Base-by-base conservation (phyloP, 2,888 invertebrate genomes). In the Plebejus melissa region DNA sequence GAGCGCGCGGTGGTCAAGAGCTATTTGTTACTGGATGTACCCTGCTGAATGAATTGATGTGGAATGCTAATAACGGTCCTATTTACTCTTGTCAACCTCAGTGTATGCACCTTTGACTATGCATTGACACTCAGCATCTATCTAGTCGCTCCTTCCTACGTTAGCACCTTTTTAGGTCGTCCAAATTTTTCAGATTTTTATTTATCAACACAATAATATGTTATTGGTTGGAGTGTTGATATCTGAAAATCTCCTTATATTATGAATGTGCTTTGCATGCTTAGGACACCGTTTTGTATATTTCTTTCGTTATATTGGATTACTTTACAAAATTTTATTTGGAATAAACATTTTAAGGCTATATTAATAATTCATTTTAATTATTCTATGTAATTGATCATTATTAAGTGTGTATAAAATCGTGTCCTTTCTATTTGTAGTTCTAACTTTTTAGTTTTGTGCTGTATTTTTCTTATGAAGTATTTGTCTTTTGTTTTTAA, bases 151-250 rank as follows among this genome's bases (percentile, higher is more conserved):
- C 93, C 93, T 93, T 91, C 90, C 91, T 94, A 90, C 92, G 90
- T 91, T 89, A 88, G 90, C 90, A 90, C 89, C 91, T 92, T 93
- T 92, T 85, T 91, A 92, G 93, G 90, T 93, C 93, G 93, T 93
- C 92, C 92, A 91, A 91, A 90, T 89, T 82, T 80, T 65, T 84
- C 77, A 84, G 88, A 87, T 87, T 85, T 86, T 86, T 83, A 83
- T 83, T 87, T 87, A 88, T 89, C 88, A 86, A 84, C 82, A 78
- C 22, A 22, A 22, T 22, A 22, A 22, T 79, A 28, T 5, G 0
- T 32, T 28, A 28, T 32, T 65, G 76, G 72, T 46, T 74, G 41
- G 46, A 75, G 74, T 77, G 77, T 85, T 87, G 88, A 87, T 87
- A 88, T 84, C 84, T 80, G 81, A 86, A 85, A 84, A 86, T 88